Base-by-base conservation (phyloP, 2,888 invertebrate species). In the Sthenelais limicola region DNA sequence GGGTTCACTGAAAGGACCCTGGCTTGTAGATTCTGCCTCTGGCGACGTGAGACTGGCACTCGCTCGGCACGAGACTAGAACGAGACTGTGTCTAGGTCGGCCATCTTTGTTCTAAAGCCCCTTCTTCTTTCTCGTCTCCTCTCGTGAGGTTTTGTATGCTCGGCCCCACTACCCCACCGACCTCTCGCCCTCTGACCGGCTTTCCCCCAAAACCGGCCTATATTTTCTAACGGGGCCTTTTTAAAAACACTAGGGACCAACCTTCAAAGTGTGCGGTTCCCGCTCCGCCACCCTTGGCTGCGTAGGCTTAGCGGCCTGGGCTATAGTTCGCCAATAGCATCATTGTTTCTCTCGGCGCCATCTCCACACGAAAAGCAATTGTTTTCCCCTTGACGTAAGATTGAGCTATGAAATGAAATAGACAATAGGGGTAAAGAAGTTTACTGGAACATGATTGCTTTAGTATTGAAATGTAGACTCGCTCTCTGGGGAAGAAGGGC, bases 161-260 rank as follows among this genome's bases (percentile, higher is more conserved):
- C 38, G 33, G 35, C 58, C 35, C 18, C 3, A 24, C 38, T 43
- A 43, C 35, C 62, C 62, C 26, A 62, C 21, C 62, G 43, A 62
- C 62, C 62, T 62, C 62, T 62, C 62, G 43, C 62, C 62, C 62
- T n/a, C 62, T 62, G 62, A 62, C 62, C 62, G 62, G n/a, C 62
- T 62, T 62, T 38, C 62, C 35, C 32, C n/a, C 26, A 35, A 1
- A 43, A 15, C 3, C 62, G 43, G 18, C 43, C 12, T 43, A 24
- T 35, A 35, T 28, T 38, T n/a, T n/a, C 38, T 21, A 21, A 51
- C 32, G 30, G 56, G 30, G 56, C 15, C 35, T 52, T 56, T 32
- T 62, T 35, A 1, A 62, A 62, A 62, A 62, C 62, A 33, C 62
- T n/a, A n/a, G n/a, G n/a, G 38, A 12, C 38, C 62, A 35, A 15